Evolutionary conservation across 1,140 invertebrate species (phyloP).

Genomic region (Drosophila mayri): DNA sequence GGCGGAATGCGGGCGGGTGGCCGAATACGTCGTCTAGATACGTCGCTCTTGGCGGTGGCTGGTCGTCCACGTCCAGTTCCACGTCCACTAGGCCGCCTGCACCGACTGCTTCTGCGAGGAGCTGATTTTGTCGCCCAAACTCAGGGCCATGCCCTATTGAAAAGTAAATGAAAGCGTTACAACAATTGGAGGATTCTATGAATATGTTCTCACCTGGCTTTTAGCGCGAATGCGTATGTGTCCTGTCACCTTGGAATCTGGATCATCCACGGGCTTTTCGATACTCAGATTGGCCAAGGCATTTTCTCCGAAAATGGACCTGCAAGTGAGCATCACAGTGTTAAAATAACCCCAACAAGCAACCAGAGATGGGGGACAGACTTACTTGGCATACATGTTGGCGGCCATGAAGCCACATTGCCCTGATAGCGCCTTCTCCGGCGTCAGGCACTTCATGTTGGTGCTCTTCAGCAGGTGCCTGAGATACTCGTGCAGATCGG

Average conservation of each 20-base stretch:
- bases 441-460: slow-evolving; percentile 99
- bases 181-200: background rate
- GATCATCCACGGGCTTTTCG: slow-evolving; percentile 96
- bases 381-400: slow-evolving; percentile 96
- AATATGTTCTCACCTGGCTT: slow-evolving; percentile 91
- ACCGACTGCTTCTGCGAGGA: slow-evolving; percentile 93
- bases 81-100: slow-evolving; percentile 86
- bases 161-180: slow-evolving; percentile 11
- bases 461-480: slow-evolving; percentile 96
- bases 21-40: slow-evolving; percentile 40
- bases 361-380: background rate
- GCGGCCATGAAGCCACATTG: slow-evolving; percentile 99
- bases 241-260: slow-evolving; percentile 95
- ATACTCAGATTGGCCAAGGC: slow-evolving; percentile 99
- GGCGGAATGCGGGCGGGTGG: slow-evolving; percentile 43
- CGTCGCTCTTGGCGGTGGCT: slow-evolving; percentile 43
- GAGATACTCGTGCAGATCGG: slow-evolving; percentile 96
- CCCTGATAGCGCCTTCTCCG: slow-evolving; percentile 97
- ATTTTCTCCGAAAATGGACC: slow-evolving; percentile 99
- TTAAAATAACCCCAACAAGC: too few relatives aligned
- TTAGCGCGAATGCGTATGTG: slow-evolving; percentile 99
- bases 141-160: slow-evolving; percentile 96
- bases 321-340: slow-evolving; percentile 12
- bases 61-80: slow-evolving; percentile 40
- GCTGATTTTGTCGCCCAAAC: slow-evolving; percentile 98